Evolutionary conservation across 2,888 invertebrate genomes (phyloP).

Genomic region (Sarcophaga caerulescens): DNA sequence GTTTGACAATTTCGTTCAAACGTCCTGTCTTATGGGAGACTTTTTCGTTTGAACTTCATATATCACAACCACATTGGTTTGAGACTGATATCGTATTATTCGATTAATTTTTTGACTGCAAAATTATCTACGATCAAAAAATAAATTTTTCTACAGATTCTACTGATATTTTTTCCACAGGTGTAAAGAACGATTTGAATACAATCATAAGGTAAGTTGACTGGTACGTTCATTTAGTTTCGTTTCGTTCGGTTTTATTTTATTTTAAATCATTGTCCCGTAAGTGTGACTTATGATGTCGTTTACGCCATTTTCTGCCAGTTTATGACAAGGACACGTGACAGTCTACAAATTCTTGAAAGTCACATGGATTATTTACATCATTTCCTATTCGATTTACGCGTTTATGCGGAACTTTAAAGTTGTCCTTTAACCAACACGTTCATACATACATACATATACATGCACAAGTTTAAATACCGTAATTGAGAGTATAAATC

Average conservation of each 20-base stretch:
- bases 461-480: neutral
- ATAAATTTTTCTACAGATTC: neutral
- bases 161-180: neutral
- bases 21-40: no score
- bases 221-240: neutral
- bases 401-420: conserved; percentile 32
- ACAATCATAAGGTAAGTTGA: neutral
- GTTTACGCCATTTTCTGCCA: conserved; percentile 35
- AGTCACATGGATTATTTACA: conserved; percentile 65
- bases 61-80: no score
- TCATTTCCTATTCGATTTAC: conserved; percentile 50
- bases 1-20: no score
- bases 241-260: neutral
- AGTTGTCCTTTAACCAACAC: neutral
- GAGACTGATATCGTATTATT: no score
- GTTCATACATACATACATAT: neutral
- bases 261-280: conserved; percentile 35
- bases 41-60: no score
- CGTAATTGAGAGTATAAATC: neutral
- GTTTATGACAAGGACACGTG: conserved; percentile 57
- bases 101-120: no score
- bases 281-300: conserved; percentile 59
- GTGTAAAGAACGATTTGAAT: neutral
- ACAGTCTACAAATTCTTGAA: conserved; percentile 52
- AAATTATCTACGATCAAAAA: no score